phyloP scores from a whole-genome alignment of 23 tunicate genomes.

The Aplidium turbinatum region DNA sequence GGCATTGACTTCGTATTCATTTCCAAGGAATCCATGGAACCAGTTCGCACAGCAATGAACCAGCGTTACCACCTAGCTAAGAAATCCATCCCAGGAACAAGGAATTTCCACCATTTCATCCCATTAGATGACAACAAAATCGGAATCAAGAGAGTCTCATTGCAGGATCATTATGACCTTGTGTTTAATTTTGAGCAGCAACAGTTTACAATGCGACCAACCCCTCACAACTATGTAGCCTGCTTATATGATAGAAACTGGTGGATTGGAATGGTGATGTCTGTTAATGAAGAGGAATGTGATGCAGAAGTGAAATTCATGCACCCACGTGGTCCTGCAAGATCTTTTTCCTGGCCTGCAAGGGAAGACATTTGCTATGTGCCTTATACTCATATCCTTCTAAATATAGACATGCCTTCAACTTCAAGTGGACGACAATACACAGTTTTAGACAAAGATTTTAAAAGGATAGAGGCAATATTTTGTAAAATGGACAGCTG shows the following conservation, averaged over 20 bases:
- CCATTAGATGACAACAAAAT: constrained; percentile 28
- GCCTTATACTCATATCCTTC: too few species aligned
- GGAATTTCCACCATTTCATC: constrained; percentile 32
- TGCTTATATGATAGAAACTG: constrained; percentile 18
- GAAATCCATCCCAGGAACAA: constrained; percentile 32
- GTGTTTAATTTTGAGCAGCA: constrained; percentile 30
- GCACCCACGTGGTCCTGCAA: neutral
- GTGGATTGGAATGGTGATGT: constrained; percentile 3
- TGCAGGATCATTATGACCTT: constrained; percentile 36
- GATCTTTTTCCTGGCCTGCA: constrained; percentile 3
- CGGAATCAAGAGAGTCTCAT: constrained; percentile 25
- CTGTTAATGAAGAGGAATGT: neutral
- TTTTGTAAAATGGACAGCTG: neutral
- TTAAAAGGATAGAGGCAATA: constrained; percentile 10
- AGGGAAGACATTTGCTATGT: too few species aligned
- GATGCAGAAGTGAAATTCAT: neutral
- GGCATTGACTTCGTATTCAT: constrained; percentile 28
- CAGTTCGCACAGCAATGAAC: constrained; percentile 16
- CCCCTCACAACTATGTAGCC: constrained; percentile 29
- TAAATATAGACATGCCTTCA: constrained; percentile 5
- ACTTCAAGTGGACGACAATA: constrained; percentile 16
- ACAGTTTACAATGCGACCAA: constrained; percentile 20
- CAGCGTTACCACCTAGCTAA: constrained; percentile 10
- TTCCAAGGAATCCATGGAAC: constrained; percentile 30
- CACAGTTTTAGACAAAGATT: neutral